Conservation (phyloP, 2,888 invertebrate genomes). For the Nymphalis polychloros region DNA sequence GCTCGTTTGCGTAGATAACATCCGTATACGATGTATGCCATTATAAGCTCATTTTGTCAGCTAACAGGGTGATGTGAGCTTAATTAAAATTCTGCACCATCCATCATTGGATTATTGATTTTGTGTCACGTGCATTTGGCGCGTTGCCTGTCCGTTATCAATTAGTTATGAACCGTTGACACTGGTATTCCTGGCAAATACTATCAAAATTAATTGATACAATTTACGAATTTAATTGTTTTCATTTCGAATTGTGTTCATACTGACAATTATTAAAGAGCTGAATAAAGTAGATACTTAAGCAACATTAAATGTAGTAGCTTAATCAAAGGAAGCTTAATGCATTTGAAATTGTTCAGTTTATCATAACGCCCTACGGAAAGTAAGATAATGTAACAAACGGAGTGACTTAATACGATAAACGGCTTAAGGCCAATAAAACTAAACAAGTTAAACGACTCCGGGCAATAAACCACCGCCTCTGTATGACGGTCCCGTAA, state of each 20-base stretch:
- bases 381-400: conserved; percentile 60
- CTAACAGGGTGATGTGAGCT: conserved; percentile 73
- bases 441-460: conserved; percentile 75
- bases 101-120: conserved; percentile 77
- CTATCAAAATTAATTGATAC: conserved; percentile 32
- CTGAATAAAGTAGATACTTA: background rate
- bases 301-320: background rate
- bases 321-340: conserved; percentile 36
- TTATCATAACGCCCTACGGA: conserved; percentile 66
- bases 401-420: conserved; percentile 72
- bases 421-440: conserved; percentile 73
- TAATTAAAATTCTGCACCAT: conserved; percentile 77
- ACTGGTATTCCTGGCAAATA: conserved; percentile 42
- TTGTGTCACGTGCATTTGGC: conserved; percentile 72
- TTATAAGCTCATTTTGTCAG: conserved; percentile 76
- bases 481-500: conserved; percentile 55
- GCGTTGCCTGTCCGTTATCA: conserved; percentile 63
- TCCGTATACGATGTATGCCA: conserved; percentile 45
- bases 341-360: conserved; percentile 61
- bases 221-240: conserved; percentile 28
- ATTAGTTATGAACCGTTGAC: conserved; percentile 59
- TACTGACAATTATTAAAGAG: background rate
- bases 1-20: conserved; percentile 41
- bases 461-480: conserved; percentile 62
- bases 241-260: background rate